phyloP scores from a whole-genome alignment of 2,113 vertebrate genomes.

The Caranx melampygus region DNA sequence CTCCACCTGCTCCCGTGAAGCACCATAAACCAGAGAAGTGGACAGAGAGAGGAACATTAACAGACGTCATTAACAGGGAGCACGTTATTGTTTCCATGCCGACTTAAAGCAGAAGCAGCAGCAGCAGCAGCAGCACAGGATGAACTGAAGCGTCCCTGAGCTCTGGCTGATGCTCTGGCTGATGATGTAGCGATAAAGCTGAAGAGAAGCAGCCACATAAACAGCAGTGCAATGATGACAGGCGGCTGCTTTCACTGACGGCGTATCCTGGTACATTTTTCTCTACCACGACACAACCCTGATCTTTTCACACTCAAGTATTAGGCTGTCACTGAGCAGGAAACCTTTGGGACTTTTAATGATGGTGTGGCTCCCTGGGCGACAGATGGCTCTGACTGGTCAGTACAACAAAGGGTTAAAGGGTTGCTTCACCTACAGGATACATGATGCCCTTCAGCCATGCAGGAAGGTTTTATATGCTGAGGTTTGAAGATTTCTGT shows the following conservation, averaged over 20 bases:
- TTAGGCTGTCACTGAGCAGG: background rate
- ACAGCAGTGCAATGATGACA: constrained; percentile 44
- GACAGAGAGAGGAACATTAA: constrained; percentile 79
- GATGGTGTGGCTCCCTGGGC: background rate
- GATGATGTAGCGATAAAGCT: constrained; percentile 24
- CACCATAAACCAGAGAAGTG: constrained; percentile 73
- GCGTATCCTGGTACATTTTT: background rate
- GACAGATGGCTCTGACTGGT: background rate
- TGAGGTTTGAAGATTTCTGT: background rate
- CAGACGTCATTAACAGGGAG: constrained; percentile 44
- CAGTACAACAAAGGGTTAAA: background rate
- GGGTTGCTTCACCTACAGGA: background rate
- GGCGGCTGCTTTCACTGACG: constrained; percentile 5
- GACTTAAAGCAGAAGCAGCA: constrained; percentile 58
- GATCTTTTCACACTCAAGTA: constrained; percentile 13
- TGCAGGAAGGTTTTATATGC: background rate
- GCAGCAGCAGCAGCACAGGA: constrained; percentile 40
- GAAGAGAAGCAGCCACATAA: constrained; percentile 46
- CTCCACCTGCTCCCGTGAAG: constrained; percentile 79
- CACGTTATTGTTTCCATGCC: constrained; percentile 57
- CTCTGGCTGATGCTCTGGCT: background rate
- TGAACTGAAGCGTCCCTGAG: constrained; percentile 27
- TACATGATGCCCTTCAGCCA: background rate
- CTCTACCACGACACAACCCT: background rate
- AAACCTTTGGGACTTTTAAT: background rate